Conservation (phyloP, 1,140 invertebrate species). For the Drosophila nannoptera region DNA sequence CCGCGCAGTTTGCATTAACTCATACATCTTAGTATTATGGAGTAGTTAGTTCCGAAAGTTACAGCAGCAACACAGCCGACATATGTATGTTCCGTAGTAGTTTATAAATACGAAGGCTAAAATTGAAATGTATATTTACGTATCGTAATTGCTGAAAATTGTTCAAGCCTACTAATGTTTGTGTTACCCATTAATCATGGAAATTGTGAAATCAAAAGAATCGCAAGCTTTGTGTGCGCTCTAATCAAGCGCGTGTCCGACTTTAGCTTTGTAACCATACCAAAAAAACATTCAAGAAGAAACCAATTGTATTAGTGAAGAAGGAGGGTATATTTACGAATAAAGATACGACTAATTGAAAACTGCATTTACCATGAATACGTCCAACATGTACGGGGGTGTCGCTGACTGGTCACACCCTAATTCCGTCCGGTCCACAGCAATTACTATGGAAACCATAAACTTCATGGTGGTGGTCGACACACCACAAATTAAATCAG, state of each 20-base stretch:
- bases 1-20: too few species aligned
- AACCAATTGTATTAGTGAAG: conserved; percentile 70
- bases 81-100: conserved; percentile 54
- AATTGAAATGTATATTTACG: conserved; percentile 42
- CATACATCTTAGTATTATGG: conserved; percentile 56
- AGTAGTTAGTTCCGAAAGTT: conserved; percentile 54
- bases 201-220: conserved; percentile 30
- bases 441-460: too few species aligned
- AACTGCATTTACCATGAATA: too few species aligned
- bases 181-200: conserved; percentile 38
- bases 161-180: conserved; percentile 42
- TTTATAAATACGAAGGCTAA: conserved; percentile 42
- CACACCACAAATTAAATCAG: too few species aligned
- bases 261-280: conserved; percentile 39
- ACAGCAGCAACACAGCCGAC: conserved; percentile 43
- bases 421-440: too few species aligned
- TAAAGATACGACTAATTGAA: conserved; percentile 68
- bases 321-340: conserved; percentile 60
- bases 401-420: too few species aligned
- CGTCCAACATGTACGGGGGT: too few species aligned
- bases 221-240: conserved; percentile 39
- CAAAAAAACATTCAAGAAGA: conserved; percentile 58
- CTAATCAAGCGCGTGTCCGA: conserved; percentile 47
- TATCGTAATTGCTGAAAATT: conserved; percentile 76
- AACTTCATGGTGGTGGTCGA: too few species aligned